phyloP scores from a whole-genome alignment of 2,113 vertebrate species.

The Todiramphus chloris region DNA sequence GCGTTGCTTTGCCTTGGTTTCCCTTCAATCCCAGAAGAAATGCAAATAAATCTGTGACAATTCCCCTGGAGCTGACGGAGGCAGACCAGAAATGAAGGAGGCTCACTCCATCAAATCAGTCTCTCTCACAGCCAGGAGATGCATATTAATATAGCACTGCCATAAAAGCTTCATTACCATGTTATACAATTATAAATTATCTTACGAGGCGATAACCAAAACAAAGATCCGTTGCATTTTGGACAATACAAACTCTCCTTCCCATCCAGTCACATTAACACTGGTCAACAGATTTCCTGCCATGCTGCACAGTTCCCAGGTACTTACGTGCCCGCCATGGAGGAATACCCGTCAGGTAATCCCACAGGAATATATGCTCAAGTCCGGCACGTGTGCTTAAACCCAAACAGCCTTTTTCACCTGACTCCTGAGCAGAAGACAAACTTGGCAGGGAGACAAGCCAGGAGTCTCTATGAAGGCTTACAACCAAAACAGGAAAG shows the following conservation, averaged over 20 bases:
- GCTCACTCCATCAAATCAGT: not conserved
- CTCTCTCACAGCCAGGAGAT: not conserved
- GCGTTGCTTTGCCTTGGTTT: not conserved
- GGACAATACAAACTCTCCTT: not conserved
- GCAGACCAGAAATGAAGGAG: not conserved
- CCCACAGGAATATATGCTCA: not conserved
- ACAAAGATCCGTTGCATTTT: not conserved
- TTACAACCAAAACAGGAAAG: constrained; percentile 71
- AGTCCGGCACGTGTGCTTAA: not conserved
- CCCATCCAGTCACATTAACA: not conserved
- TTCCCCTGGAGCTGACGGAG: not conserved
- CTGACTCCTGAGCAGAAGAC: constrained; percentile 1
- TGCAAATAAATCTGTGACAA: constrained; percentile 24
- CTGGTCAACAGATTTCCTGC: not conserved
- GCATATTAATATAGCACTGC: not conserved
- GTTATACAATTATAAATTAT: not conserved
- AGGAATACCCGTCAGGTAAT: not conserved
- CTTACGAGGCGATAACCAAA: not conserved
- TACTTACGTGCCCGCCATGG: constrained; percentile 68
- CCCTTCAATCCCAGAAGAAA: constrained; percentile 6
- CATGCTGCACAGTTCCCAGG: not conserved
- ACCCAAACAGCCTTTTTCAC: constrained; percentile 9
- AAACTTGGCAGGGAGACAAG: constrained; percentile 29
- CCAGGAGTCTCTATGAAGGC: not conserved
- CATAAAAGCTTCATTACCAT: constrained; percentile 1